These are phyloP conservation scores for Lordiphosa fenestrarum DNA, from an alignment of 2,888 invertebrate species.

Conservation along the genomic window DNA sequence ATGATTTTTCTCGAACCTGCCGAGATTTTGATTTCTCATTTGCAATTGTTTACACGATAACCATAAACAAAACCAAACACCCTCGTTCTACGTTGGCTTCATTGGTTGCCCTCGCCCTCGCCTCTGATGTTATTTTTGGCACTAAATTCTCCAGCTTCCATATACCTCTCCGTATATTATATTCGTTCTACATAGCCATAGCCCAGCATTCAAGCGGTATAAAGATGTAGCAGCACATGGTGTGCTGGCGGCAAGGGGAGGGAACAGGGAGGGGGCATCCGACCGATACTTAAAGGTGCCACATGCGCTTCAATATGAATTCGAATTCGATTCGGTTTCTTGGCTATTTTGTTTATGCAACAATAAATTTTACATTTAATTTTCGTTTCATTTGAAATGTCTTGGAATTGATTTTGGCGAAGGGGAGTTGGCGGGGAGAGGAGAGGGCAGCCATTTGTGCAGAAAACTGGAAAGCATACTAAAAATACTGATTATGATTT, in stretches of 20 bases:
- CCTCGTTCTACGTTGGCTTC: constrained; percentile 1
- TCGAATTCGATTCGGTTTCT: constrained; percentile 63
- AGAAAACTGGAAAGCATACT: too few relatives aligned
- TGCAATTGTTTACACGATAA: constrained; percentile 67
- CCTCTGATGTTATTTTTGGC: constrained; percentile 62
- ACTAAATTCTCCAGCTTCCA: constrained; percentile 59
- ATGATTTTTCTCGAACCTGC: constrained; percentile 59
- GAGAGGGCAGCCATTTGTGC: too few relatives aligned
- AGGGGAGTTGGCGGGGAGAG: too few relatives aligned
- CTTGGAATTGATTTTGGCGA: constrained; percentile 37
- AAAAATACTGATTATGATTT: too few relatives aligned
- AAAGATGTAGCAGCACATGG: constrained; percentile 24
- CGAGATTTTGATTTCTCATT: constrained; percentile 54
- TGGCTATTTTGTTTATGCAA: constrained; percentile 71
- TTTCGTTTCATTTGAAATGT: constrained; percentile 62
- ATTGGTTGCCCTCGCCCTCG: constrained; percentile 26
- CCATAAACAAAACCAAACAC: constrained; percentile 51
- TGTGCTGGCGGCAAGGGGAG: background rate
- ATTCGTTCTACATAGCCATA: constrained; percentile 43
- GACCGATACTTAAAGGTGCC: constrained; percentile 69
- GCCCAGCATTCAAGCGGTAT: constrained; percentile 22
- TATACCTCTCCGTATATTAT: constrained; percentile 35
- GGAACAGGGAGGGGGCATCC: constrained; percentile 2
- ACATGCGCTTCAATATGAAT: constrained; percentile 50
- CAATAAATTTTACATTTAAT: constrained; percentile 73